Evolutionary conservation across 1,140 invertebrate species (phyloP).

Genomic region (Paraescarpia echinospica): DNA sequence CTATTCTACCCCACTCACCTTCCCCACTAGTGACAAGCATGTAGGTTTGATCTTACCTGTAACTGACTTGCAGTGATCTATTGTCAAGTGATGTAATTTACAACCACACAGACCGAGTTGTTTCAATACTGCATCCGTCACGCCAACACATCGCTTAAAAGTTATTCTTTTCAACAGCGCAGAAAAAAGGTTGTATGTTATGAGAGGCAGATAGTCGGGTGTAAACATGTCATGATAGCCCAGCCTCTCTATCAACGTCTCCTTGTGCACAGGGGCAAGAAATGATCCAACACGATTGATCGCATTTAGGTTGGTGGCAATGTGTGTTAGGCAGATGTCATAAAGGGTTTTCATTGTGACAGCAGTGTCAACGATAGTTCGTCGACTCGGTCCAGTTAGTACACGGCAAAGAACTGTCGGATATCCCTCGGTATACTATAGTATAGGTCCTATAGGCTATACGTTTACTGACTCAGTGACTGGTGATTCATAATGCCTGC

Average conservation of each 20-base stretch:
- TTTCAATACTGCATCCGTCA: conserved; percentile 39
- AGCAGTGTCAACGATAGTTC: background rate
- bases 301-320: conserved; percentile 8
- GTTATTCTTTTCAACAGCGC: conserved; percentile 35
- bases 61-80: conserved; percentile 36
- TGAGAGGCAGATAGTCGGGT: conserved; percentile 34
- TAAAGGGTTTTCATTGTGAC: conserved; percentile 17
- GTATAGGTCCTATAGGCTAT: background rate
- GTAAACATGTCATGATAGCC: conserved; percentile 41
- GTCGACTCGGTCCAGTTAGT: too few relatives aligned
- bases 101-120: conserved; percentile 35
- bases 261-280: conserved; percentile 44
- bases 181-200: conserved; percentile 40
- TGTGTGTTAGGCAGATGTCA: conserved; percentile 7
- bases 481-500: too few relatives aligned
- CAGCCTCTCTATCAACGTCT: conserved; percentile 41
- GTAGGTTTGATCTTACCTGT: conserved; percentile 36
- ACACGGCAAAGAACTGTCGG: too few relatives aligned
- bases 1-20: background rate
- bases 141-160: conserved; percentile 42
- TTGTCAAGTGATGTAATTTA: conserved; percentile 36
- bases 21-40: background rate
- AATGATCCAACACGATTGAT: conserved; percentile 35
- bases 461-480: too few relatives aligned
- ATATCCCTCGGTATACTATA: background rate